Evolutionary conservation across 1,140 invertebrate genomes (phyloP), one percentile per base, ranked within the genome.

Genomic region (Drusus annulatus): DNA sequence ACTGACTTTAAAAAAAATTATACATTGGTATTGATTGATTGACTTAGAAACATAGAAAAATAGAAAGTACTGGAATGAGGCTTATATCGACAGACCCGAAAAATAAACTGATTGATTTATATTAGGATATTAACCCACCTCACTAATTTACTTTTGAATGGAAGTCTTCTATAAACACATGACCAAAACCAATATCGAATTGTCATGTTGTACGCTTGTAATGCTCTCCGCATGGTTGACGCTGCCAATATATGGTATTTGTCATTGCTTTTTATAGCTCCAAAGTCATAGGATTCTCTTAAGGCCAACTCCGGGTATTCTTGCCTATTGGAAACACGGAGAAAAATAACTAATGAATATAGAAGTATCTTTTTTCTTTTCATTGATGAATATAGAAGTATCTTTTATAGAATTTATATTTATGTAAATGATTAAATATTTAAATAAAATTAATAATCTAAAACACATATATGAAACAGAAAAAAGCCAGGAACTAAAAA

Each of bases 121-220:
- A 28, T 36, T 7, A 56, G 4, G 54, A 56, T 21, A 60, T 60
- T 52, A 81, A 79, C 77, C 36, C 62, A 87, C 88, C 86, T 87
- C 19, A 71, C 7, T 19, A 50, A 19, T 52, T 71, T 71, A 71
- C 50, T 71, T 51, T 51, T 52, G 5, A 71, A 17, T 31, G 68
- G 68, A 71, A 86, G 82, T 1, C 84, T 85, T 82, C 86, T 87
- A 31, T 89, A 86, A 7, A 86, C 84, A 56, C 88, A 84, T 0
- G 86, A 80, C 85, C 85, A 86, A 80, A 88, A 89, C 87, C 88
- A 89, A 58, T 86, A 88, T 6, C 85, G 85, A 3, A 85, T 86
- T 0, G 88, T 81, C 86, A 89, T 88, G 60, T 89, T 86, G 86
- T 87, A 89, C 25, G 85, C 84, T 17, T 84, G 82, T 60, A 89